Evolutionary conservation across 2,113 vertebrate genomes (phyloP).

Genomic region (Psilopsiagon aurifrons): DNA sequence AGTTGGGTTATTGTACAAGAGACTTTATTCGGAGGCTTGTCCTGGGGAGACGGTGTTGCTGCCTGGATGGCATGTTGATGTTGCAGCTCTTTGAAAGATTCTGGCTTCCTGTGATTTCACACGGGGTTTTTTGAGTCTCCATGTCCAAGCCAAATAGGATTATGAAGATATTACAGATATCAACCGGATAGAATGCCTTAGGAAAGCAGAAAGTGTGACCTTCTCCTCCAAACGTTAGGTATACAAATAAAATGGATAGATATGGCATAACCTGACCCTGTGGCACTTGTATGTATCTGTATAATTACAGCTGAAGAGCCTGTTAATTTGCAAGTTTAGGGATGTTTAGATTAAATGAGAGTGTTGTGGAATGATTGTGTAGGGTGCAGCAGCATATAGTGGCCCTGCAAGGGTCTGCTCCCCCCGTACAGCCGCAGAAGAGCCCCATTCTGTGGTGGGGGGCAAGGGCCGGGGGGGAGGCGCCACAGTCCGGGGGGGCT

Average conservation of each 20-base stretch:
- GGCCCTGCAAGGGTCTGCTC: neutral
- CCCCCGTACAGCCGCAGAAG: neutral
- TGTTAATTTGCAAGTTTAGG: slow-evolving; percentile 60
- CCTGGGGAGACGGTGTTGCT: neutral
- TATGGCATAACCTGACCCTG: slow-evolving; percentile 37
- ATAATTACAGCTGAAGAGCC: slow-evolving; percentile 63
- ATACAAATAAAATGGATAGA: slow-evolving; percentile 22
- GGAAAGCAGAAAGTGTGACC: neutral
- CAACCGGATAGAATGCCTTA: neutral
- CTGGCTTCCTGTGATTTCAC: neutral
- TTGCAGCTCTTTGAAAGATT: neutral
- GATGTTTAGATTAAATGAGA: slow-evolving; percentile 58
- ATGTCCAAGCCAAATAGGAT: neutral
- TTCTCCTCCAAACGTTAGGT: slow-evolving; percentile 12
- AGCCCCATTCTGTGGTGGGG: neutral
- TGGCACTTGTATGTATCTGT: slow-evolving; percentile 60
- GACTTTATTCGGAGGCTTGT: neutral
- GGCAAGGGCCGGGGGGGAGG: neutral
- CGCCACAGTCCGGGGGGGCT: neutral
- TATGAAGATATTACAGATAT: neutral
- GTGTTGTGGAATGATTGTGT: slow-evolving; percentile 40
- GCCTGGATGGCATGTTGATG: neutral
- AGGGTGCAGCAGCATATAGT: neutral
- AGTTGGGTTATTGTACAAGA: neutral
- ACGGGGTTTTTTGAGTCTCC: neutral